phyloP scores from a whole-genome alignment of 2,797 vertebrate genomes.

The Lagorchestes hirsutus region DNA sequence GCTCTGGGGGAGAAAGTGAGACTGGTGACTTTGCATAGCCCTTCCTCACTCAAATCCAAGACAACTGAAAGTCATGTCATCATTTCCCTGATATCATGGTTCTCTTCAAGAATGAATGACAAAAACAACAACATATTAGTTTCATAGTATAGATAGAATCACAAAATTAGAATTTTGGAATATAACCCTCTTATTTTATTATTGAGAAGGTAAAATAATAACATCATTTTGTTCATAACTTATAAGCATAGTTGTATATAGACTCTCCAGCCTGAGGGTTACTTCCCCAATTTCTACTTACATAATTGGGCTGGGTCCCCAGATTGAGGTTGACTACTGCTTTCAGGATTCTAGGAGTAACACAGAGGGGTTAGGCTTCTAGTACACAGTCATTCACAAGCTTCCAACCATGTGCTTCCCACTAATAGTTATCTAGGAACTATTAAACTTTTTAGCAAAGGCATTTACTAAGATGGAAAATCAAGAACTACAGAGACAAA shows the following conservation, averaged over 20 bases:
- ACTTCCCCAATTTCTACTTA: not conserved
- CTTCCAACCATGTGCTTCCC: not conserved
- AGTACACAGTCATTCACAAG: not conserved
- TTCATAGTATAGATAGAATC: constrained; percentile 48
- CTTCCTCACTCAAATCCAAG: no score
- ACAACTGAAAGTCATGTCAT: no score
- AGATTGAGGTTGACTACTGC: not conserved
- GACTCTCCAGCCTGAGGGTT: not conserved
- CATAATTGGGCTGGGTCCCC: no score
- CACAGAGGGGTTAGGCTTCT: not conserved
- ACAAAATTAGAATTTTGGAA: constrained; percentile 64
- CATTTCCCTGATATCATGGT: no score
- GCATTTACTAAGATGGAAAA: not conserved
- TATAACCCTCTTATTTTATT: constrained; percentile 54
- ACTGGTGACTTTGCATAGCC: no score
- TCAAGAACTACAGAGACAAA: not conserved
- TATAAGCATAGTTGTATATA: constrained; percentile 21
- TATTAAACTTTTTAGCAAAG: not conserved
- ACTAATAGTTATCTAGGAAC: not conserved
- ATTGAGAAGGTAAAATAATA: constrained; percentile 66
- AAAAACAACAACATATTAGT: not conserved
- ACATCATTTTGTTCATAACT: constrained; percentile 69
- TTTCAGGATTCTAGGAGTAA: not conserved
- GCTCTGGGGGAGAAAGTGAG: no score
- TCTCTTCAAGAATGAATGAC: no score